Percentiles rank a stretch among this genome's conserved stretches.
These are phyloP conservation scores for Caenorhabditis plicata DNA, from an alignment of 2,888 invertebrate genomes.

Conservation along the genomic window DNA sequence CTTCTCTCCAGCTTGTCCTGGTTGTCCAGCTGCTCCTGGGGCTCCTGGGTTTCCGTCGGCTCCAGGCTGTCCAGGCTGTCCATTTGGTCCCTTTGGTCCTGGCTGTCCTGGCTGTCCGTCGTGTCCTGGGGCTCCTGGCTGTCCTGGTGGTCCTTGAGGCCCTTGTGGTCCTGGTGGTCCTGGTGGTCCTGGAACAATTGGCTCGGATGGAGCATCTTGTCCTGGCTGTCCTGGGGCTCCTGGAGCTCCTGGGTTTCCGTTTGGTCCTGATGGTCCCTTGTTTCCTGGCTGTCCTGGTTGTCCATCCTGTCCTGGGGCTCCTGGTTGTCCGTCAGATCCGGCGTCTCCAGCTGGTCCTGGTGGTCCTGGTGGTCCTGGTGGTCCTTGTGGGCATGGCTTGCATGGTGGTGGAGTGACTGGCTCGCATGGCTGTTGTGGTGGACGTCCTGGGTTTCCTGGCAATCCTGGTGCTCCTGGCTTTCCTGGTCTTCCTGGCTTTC, in stretches of 20 bases:
- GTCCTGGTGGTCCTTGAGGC: slow-evolving; percentile 40
- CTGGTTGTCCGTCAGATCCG: slow-evolving; percentile 41
- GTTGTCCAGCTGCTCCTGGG: slow-evolving; percentile 26
- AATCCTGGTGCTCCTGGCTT: slow-evolving; percentile 56
- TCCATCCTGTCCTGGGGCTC: slow-evolving; percentile 49
- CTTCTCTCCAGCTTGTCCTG: slow-evolving; percentile 24
- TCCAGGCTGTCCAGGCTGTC: slow-evolving; percentile 40
- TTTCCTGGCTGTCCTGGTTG: slow-evolving; percentile 56
- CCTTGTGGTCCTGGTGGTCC: slow-evolving; percentile 44
- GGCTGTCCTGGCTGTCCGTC: slow-evolving; percentile 27
- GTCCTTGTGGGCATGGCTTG: slow-evolving; percentile 53
- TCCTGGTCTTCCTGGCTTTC: slow-evolving; percentile 43
- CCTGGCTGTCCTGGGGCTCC: slow-evolving; percentile 50
- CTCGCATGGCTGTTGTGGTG: slow-evolving; percentile 53
- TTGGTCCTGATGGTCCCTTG: slow-evolving; percentile 52
- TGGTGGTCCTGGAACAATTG: slow-evolving; percentile 47
- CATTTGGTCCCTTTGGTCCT: slow-evolving; percentile 39
- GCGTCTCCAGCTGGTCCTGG: slow-evolving; percentile 44
- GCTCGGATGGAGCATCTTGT: slow-evolving; percentile 37
- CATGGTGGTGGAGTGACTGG: slow-evolving; percentile 54
- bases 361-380: slow-evolving; percentile 52
- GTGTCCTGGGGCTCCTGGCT: slow-evolving; percentile 38
- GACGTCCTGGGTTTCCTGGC: slow-evolving; percentile 50
- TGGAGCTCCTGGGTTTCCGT: slow-evolving; percentile 49
- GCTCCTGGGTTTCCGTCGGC: slow-evolving; percentile 25